Percentiles rank a stretch among this genome's conserved stretches.
These are phyloP conservation scores for Alligator mississippiensis DNA, from an alignment of 2,113 vertebrate species.

Conservation along the genomic window DNA sequence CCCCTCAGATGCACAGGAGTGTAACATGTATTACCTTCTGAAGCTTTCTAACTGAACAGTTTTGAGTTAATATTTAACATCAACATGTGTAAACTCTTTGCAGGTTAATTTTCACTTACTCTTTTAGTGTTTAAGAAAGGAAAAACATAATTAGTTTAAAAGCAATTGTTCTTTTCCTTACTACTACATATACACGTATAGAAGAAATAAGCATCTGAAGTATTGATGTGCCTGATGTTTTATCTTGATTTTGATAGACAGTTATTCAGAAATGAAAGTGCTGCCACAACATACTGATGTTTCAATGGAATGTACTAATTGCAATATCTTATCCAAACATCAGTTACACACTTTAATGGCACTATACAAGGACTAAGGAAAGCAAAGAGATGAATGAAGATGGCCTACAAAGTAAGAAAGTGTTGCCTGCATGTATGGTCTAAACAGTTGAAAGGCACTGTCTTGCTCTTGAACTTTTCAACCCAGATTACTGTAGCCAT, in stretches of 20 bases:
- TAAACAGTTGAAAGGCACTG: not conserved
- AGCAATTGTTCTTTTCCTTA: not conserved
- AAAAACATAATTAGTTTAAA: not conserved
- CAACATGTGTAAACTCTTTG: not conserved
- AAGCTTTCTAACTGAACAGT: slow-evolving; percentile 1
- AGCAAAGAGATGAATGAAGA: not conserved
- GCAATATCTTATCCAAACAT: not conserved
- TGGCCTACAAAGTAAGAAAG: not conserved
- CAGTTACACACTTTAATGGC: not conserved
- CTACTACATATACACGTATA: not conserved
- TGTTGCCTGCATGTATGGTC: not conserved
- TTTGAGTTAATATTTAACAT: slow-evolving; percentile 31
- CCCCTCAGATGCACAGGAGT: not conserved
- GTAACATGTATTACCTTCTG: not conserved
- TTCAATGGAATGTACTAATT: slow-evolving; percentile 5
- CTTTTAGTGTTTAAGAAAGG: not conserved
- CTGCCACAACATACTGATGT: slow-evolving; percentile 15
- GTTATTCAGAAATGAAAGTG: slow-evolving; percentile 39
- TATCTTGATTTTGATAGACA: slow-evolving; percentile 36
- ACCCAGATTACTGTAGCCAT: not conserved
- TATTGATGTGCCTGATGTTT: slow-evolving; percentile 21
- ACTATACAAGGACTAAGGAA: too few species aligned
- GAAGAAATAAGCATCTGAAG: slow-evolving; percentile 38
- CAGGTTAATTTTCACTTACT: slow-evolving; percentile 18
- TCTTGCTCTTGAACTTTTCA: not conserved